Percentiles rank a stretch among this genome's conserved stretches.
These are phyloP conservation scores for Nematolebias whitei DNA, from an alignment of 2,113 vertebrate genomes.

Conservation along the genomic window DNA sequence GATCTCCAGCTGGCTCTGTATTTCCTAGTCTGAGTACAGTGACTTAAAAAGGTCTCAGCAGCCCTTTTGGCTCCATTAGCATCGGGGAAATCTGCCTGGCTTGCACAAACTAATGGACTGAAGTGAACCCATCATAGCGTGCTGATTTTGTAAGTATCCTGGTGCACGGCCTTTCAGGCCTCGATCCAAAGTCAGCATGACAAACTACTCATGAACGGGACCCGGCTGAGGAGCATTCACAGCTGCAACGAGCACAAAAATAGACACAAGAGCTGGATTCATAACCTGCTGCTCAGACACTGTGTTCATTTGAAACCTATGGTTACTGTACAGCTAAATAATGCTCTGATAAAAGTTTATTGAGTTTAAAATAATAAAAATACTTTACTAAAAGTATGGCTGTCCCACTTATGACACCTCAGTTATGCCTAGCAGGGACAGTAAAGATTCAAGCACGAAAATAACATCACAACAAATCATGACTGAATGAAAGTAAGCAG, in stretches of 20 bases:
- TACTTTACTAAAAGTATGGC: no score
- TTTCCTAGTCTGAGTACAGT: constrained; percentile 15
- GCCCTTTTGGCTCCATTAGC: constrained; percentile 18
- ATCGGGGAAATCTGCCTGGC: constrained; percentile 20
- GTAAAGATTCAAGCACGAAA: no score
- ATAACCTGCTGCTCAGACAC: not conserved
- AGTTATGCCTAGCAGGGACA: no score
- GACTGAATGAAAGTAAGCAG: no score
- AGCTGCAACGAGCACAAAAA: constrained; percentile 11
- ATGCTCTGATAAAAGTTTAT: no score
- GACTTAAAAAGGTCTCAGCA: constrained; percentile 24
- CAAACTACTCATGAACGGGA: constrained; percentile 6
- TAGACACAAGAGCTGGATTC: constrained; percentile 7
- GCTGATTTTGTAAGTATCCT: constrained; percentile 30
- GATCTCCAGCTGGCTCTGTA: constrained; percentile 16
- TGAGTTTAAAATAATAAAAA: no score
- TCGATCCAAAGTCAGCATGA: constrained; percentile 35
- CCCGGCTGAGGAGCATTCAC: constrained; percentile 3
- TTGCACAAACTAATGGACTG: constrained; percentile 1
- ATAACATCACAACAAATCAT: no score
- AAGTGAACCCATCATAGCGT: constrained; percentile 18
- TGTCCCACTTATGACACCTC: no score
- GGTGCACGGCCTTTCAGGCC: constrained; percentile 20
- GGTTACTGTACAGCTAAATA: no score
- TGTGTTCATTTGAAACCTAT: not conserved